Conservation (phyloP, 2,113 vertebrate genomes). For the Marcusenius ussheri region DNA sequence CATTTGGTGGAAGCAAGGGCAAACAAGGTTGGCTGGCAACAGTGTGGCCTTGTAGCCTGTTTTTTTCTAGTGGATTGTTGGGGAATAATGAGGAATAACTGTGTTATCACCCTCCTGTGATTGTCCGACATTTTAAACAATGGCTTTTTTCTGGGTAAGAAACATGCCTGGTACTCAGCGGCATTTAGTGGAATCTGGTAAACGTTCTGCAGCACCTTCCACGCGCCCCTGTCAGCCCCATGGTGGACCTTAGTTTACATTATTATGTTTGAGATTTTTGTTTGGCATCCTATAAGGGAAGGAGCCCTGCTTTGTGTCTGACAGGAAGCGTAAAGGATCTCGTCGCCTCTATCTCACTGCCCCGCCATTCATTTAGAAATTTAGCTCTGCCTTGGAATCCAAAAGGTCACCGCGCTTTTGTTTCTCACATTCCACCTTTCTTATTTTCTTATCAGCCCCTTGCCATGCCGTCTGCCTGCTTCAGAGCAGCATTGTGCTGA, state of each 20-base stretch:
- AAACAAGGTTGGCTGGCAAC: not conserved
- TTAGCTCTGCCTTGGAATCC: not conserved
- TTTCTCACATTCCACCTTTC: not conserved
- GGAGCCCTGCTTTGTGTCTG: not conserved
- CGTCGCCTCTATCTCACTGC: not conserved
- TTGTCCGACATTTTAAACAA: not conserved
- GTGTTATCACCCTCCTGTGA: not conserved
- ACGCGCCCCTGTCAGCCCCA: not conserved
- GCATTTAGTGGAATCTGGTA: not conserved
- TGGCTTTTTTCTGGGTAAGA: not conserved
- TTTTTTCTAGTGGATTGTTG: not conserved
- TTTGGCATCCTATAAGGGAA: not conserved
- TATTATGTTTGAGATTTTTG: not conserved
- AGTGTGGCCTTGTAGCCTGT: not conserved
- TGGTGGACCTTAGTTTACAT: not conserved
- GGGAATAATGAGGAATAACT: not conserved
- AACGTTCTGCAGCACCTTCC: not conserved
- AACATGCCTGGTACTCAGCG: not conserved
- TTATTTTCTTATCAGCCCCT: not conserved
- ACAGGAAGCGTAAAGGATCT: not conserved
- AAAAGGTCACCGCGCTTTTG: not conserved
- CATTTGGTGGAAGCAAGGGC: not conserved
- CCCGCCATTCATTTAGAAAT: not conserved
- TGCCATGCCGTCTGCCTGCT: not conserved
- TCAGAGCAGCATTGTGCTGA: not conserved